Evolutionary conservation across 2,888 invertebrate species (phyloP).

Genomic region (Drosophila greeni): DNA sequence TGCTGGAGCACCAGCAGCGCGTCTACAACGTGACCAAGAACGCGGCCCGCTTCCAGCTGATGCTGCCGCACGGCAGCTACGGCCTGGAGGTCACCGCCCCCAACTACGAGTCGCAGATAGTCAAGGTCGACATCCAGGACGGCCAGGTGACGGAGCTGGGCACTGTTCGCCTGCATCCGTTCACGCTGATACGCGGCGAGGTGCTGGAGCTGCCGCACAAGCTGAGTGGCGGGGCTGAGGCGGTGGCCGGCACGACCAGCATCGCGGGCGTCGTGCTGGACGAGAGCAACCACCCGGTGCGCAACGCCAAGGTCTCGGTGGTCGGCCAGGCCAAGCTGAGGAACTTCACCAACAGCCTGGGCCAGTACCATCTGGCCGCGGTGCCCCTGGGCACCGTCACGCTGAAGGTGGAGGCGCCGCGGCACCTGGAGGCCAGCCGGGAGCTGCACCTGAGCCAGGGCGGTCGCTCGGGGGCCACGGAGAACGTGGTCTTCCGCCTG

Average conservation of each 20-base stretch:
- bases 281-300: constrained; percentile 81
- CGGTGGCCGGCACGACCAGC: constrained; percentile 40
- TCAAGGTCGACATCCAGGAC: constrained; percentile 75
- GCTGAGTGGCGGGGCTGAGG: constrained; percentile 5
- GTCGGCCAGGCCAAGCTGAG: constrained; percentile 72
- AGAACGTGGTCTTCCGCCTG: constrained; percentile 84
- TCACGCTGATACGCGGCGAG: constrained; percentile 58
- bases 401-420: constrained; percentile 81
- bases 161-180: constrained; percentile 55
- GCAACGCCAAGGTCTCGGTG: constrained; percentile 80
- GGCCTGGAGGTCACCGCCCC: constrained; percentile 82
- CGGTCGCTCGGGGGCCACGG: constrained; percentile 79
- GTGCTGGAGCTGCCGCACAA: constrained; percentile 59
- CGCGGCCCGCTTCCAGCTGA: constrained; percentile 85
- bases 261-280: constrained; percentile 82
- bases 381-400: constrained; percentile 79
- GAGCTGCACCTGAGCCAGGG: constrained; percentile 74
- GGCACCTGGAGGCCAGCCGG: constrained; percentile 80
- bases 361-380: constrained; percentile 68
- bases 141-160: constrained; percentile 67
- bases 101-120: constrained; percentile 81
- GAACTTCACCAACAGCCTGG: constrained; percentile 74
- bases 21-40: constrained; percentile 84
- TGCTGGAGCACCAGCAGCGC: constrained; percentile 80
- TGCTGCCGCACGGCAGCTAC: constrained; percentile 85